These are phyloP conservation scores for Vesta saturnalis DNA, from an alignment of 2,888 invertebrate genomes.

Conservation along the genomic window DNA sequence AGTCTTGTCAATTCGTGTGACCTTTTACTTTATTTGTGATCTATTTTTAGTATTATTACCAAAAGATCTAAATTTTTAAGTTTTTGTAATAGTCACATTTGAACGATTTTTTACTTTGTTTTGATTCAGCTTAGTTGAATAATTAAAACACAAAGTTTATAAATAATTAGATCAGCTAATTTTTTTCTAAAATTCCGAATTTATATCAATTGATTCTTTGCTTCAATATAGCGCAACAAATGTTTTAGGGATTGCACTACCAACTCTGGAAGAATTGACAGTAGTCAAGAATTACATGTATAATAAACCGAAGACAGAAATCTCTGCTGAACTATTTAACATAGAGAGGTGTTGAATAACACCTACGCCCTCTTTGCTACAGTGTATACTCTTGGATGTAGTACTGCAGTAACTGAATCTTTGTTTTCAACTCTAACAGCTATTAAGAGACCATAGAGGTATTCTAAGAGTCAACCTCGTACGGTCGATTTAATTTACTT, in stretches of 20 bases:
- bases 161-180: background rate
- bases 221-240: no score
- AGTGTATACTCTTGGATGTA: background rate
- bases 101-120: background rate
- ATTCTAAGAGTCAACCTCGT: background rate
- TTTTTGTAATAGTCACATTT: no score
- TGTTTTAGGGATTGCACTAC: no score
- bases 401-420: background rate
- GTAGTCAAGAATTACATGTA: background rate
- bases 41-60: no score
- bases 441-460: slow-evolving; percentile 2
- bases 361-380: slow-evolving; percentile 1
- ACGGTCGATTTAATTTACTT: background rate
- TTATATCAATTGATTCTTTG: no score
- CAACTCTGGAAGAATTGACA: no score
- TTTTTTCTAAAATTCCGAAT: background rate
- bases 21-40: no score
- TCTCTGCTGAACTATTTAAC: background rate
- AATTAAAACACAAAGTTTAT: background rate
- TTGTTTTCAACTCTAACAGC: slow-evolving; percentile 12
- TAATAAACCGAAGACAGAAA: background rate
- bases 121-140: background rate
- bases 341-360: background rate
- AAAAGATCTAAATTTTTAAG: no score
- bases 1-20: no score